Conservation (phyloP, 1,140 invertebrate species). For the Acromyrmex heyeri region DNA sequence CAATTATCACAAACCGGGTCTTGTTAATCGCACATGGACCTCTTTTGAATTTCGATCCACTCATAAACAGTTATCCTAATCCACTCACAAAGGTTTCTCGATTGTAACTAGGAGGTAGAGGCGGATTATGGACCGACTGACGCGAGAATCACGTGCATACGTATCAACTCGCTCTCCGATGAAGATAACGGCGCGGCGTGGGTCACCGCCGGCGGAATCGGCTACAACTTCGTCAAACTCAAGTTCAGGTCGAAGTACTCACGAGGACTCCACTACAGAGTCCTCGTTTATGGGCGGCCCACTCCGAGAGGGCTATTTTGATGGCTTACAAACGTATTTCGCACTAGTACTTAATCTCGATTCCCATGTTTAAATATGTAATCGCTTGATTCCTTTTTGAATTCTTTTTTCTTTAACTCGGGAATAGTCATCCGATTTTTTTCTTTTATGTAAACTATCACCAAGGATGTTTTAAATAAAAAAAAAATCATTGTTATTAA, state of each 20-base stretch:
- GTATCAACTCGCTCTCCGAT: constrained; percentile 72
- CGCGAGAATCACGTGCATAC: constrained; percentile 76
- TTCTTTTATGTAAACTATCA: too few relatives aligned
- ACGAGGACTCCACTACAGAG: constrained; percentile 74
- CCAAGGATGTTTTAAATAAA: too few relatives aligned
- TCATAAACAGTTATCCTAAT: background rate
- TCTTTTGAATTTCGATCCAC: background rate
- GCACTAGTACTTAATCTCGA: background rate
- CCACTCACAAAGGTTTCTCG: constrained; percentile 14
- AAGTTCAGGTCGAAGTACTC: constrained; percentile 76
- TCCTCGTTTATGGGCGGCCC: constrained; percentile 75
- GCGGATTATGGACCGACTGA: constrained; percentile 75
- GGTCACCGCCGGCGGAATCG: constrained; percentile 76
- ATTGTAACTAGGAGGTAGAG: constrained; percentile 72
- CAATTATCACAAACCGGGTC: background rate
- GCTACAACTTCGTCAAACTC: constrained; percentile 73
- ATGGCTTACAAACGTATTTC: background rate
- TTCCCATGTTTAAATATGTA: background rate
- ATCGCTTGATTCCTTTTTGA: background rate
- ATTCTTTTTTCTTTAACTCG: background rate
- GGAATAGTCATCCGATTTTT: too few relatives aligned
- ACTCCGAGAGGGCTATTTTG: background rate
- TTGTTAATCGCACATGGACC: background rate
- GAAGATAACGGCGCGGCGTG: constrained; percentile 74
- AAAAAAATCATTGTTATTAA: too few relatives aligned